Conservation (phyloP, 2,113 vertebrate genomes). For the Vidua chalybeata region DNA sequence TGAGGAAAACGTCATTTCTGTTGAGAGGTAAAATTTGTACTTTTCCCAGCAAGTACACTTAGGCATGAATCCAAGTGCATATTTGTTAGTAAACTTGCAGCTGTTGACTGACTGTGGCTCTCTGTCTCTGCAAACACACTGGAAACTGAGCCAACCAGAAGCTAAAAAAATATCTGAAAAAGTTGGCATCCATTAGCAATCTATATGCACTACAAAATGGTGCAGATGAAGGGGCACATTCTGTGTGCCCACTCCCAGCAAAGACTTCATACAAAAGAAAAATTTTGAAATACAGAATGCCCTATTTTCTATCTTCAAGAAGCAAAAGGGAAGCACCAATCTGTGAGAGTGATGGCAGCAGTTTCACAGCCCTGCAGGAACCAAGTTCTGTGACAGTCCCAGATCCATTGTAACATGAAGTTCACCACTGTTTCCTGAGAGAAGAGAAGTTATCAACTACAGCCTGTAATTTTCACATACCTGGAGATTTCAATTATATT, state of each 20-base stretch:
- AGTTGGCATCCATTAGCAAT: not conserved
- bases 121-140: not conserved
- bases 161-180: not conserved
- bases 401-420: not conserved
- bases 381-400: not conserved
- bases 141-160: not conserved
- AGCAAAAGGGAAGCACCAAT: not conserved
- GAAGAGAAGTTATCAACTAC: not conserved
- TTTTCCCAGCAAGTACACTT: not conserved
- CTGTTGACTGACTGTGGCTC: not conserved
- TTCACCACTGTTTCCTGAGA: not conserved
- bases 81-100: not conserved
- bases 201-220: not conserved
- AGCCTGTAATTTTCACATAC: not conserved
- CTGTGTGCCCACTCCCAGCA: not conserved
- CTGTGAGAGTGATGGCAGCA: not conserved
- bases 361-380: not conserved
- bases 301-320: not conserved
- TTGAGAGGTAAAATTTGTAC: not conserved
- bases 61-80: not conserved
- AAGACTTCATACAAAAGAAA: not conserved
- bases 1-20: not conserved
- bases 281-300: not conserved
- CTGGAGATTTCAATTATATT: not conserved
- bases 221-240: rapidly evolving